Conservation (phyloP, 2,797 vertebrate genomes). For the Phrynocephalus vlangalii region DNA sequence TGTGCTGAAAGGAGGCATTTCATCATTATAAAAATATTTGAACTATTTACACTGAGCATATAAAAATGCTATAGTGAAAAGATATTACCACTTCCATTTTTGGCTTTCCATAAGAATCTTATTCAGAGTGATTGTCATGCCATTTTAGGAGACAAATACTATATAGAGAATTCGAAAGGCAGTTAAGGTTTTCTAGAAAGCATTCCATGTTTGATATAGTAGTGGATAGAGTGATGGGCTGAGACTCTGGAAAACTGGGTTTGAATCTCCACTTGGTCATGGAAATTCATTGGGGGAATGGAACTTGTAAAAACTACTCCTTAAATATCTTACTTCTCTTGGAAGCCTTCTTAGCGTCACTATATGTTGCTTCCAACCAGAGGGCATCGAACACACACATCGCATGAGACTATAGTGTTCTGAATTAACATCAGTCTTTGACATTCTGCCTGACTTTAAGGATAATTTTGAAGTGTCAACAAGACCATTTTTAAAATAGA, state of each 20-base stretch:
- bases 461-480: fast-evolving
- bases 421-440: slow-evolving; percentile 32
- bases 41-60: slow-evolving; percentile 20
- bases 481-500: slow-evolving; percentile 20
- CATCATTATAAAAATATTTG: slow-evolving; percentile 11
- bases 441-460: slow-evolving; percentile 7
- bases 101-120: slow-evolving; percentile 5
- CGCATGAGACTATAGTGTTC: neutral
- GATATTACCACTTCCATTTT: slow-evolving; percentile 14
- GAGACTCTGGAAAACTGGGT: too few species aligned
- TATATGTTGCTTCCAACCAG: too few species aligned
- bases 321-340: too few species aligned
- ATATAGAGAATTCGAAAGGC: neutral
- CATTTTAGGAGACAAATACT: neutral
- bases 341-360: too few species aligned
- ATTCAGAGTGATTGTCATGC: neutral
- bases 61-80: slow-evolving; percentile 5
- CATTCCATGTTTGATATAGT: too few species aligned
- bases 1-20: neutral
- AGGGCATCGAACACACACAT: too few species aligned
- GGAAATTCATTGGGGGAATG: too few species aligned
- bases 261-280: too few species aligned
- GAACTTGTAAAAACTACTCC: too few species aligned
- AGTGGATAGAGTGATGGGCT: too few species aligned
- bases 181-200: slow-evolving; percentile 5